These are phyloP conservation scores for Rhegmatorhina hoffmannsi DNA, from an alignment of 2,113 vertebrate genomes.

Conservation along the genomic window DNA sequence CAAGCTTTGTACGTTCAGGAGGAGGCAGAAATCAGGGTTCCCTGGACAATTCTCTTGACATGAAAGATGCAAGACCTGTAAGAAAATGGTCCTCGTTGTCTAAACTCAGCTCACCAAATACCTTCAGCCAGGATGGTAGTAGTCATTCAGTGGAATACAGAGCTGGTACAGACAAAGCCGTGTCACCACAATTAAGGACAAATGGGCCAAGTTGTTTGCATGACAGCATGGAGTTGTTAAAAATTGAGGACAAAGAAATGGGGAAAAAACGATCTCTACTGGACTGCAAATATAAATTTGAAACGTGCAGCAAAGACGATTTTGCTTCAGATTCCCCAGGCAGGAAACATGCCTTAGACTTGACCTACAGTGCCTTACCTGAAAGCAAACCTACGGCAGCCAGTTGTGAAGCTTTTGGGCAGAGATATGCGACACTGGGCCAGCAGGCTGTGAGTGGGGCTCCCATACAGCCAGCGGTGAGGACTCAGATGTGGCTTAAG, in stretches of 20 bases:
- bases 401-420: constrained; percentile 67
- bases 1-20: constrained; percentile 71
- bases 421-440: constrained; percentile 73
- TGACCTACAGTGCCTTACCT: constrained; percentile 86
- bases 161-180: constrained; percentile 67
- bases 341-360: constrained; percentile 84
- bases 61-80: constrained; percentile 85
- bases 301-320: constrained; percentile 75
- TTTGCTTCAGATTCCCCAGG: constrained; percentile 74
- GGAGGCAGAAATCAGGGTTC: constrained; percentile 62
- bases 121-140: constrained; percentile 54
- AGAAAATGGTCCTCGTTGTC: constrained; percentile 94
- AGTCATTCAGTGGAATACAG: constrained; percentile 62
- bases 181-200: constrained; percentile 73
- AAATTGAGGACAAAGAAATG: constrained; percentile 74
- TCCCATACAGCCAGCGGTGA: constrained; percentile 86
- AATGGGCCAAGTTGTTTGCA: constrained; percentile 73
- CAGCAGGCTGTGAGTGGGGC: constrained; percentile 80
- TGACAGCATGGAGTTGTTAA: constrained; percentile 76
- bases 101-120: constrained; percentile 77
- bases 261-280: constrained; percentile 74
- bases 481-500: constrained; percentile 95
- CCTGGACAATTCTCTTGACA: constrained; percentile 80
- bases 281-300: constrained; percentile 81
- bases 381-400: constrained; percentile 74